These are phyloP conservation scores for Diachrysia chrysitis DNA, from an alignment of 2,888 invertebrate species.

Conservation along the genomic window DNA sequence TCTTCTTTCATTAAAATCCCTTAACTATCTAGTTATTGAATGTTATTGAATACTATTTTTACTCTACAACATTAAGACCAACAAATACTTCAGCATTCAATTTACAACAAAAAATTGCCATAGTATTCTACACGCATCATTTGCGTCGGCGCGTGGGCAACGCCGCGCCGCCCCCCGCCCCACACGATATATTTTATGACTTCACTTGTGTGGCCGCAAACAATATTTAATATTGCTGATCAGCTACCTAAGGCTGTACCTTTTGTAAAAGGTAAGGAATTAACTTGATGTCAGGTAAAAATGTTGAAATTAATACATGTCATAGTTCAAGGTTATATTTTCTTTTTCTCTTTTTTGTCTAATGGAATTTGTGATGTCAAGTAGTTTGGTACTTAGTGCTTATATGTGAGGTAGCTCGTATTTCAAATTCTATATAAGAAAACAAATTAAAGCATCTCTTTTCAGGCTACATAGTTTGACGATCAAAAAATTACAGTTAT, in stretches of 20 bases:
- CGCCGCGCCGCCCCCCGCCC: conserved; percentile 65
- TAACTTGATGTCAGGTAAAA: neutral
- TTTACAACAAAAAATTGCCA: conserved; percentile 11
- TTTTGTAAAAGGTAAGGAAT: neutral
- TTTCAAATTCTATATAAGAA: too few relatives aligned
- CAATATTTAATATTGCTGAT: conserved; percentile 45
- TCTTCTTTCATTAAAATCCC: too few relatives aligned
- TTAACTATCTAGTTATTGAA: conserved; percentile 7
- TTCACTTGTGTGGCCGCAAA: conserved; percentile 70
- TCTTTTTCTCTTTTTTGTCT: too few relatives aligned
- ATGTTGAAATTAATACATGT: too few relatives aligned
- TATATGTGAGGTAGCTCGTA: too few relatives aligned
- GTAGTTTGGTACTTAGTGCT: too few relatives aligned
- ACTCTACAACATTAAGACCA: neutral
- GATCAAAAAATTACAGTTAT: too few relatives aligned
- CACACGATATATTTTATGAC: conserved; percentile 59
- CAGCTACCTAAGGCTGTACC: conserved; percentile 18
- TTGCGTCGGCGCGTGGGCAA: conserved; percentile 62
- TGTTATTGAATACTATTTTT: too few relatives aligned
- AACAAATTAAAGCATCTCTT: too few relatives aligned
- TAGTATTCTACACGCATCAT: conserved; percentile 52
- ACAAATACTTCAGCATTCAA: conserved; percentile 11
- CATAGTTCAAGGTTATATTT: too few relatives aligned
- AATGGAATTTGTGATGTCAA: too few relatives aligned
- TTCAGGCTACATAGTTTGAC: too few relatives aligned